Evolutionary conservation across 2,888 invertebrate species (phyloP).

Genomic region (Didymodactylos carnosus): DNA sequence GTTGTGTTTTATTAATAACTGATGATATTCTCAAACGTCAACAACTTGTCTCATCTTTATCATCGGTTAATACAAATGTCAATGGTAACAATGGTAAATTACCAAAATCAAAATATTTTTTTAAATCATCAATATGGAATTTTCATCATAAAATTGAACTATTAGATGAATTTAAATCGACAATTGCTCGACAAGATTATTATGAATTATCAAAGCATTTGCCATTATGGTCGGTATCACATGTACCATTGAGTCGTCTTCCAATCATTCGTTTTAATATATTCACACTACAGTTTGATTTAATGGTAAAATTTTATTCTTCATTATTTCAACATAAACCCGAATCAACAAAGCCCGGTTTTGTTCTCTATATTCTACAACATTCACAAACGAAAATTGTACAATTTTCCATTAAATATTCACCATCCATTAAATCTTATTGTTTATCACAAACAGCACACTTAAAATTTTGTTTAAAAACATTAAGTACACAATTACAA

Average conservation of each 20-base stretch:
- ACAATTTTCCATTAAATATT: neutral
- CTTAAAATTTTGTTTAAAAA: neutral
- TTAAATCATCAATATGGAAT: constrained; percentile 1
- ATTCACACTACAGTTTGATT: constrained; percentile 6
- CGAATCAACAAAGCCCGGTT: constrained; percentile 3
- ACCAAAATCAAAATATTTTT: no score
- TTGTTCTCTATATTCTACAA: constrained; percentile 2
- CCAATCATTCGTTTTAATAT: constrained; percentile 11
- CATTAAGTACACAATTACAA: neutral
- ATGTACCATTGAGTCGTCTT: neutral
- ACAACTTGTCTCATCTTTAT: no score
- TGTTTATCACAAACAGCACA: neutral
- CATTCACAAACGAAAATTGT: neutral
- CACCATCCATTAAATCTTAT: neutral
- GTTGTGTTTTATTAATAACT: neutral
- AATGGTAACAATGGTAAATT: no score
- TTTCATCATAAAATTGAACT: constrained; percentile 14
- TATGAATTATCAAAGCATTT: neutral
- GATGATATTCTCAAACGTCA: neutral
- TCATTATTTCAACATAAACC: constrained; percentile 7
- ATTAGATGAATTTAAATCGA: constrained; percentile 3
- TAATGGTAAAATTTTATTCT: constrained; percentile 11
- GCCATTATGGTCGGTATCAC: constrained; percentile 10
- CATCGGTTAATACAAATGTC: no score
- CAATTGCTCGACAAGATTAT: constrained; percentile 5